Evolutionary conservation across 2,888 invertebrate genomes (phyloP).

Genomic region (Eristalis arbustorum): DNA sequence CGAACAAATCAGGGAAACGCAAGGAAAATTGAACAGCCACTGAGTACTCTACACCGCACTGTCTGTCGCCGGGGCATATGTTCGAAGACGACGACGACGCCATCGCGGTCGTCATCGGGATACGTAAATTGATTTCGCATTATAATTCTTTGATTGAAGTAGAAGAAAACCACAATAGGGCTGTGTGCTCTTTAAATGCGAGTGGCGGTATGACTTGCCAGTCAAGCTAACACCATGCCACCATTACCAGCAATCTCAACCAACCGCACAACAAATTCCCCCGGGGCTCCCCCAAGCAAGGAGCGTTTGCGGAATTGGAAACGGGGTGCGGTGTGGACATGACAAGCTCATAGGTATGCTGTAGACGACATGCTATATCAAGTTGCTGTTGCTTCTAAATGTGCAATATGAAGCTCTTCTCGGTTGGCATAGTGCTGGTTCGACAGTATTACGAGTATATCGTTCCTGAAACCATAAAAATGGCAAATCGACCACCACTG

Average conservation of each 20-base stretch:
- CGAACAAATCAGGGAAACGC: conserved; percentile 17
- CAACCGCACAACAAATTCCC: conserved; percentile 8
- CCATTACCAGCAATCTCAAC: background rate
- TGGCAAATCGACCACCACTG: conserved; percentile 76
- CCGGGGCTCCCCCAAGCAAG: background rate
- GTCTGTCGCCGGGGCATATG: background rate
- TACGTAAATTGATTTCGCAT: conserved; percentile 69
- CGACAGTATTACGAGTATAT: conserved; percentile 63
- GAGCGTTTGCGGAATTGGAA: background rate
- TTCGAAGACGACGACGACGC: background rate
- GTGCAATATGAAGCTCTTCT: conserved; percentile 67
- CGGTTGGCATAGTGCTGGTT: conserved; percentile 52
- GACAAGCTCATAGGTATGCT: conserved; percentile 32
- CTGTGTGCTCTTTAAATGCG: conserved; percentile 64
- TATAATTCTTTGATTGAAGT: conserved; percentile 70
- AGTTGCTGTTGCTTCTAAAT: conserved; percentile 61
- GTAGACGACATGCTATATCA: conserved; percentile 54
- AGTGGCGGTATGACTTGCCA: background rate
- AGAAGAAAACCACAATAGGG: conserved; percentile 67
- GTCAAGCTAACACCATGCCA: background rate
- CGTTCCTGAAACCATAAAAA: conserved; percentile 77
- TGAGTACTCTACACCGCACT: background rate
- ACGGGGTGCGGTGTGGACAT: background rate
- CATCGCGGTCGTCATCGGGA: background rate
- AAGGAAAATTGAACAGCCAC: background rate